Conservation (phyloP, 2,797 vertebrate genomes). For the Sparus aurata region DNA sequence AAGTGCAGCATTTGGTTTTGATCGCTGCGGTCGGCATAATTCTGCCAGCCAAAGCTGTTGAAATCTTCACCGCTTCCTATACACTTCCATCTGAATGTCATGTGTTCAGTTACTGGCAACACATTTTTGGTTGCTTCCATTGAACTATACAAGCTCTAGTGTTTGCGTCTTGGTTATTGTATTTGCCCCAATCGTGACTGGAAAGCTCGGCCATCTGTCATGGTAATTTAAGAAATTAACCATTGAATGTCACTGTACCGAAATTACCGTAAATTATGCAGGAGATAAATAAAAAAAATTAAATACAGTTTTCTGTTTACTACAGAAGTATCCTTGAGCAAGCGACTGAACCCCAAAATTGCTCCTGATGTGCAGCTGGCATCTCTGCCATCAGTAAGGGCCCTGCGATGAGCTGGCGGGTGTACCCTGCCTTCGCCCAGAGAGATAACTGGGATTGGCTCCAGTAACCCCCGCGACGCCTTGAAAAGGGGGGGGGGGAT, state of each 20-base stretch:
- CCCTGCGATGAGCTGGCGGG: no score
- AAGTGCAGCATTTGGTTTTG: constrained; percentile 45
- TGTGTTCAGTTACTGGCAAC: constrained; percentile 1
- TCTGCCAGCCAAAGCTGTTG: constrained; percentile 39
- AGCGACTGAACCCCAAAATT: no score
- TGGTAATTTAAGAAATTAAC: background rate
- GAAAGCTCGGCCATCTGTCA: background rate
- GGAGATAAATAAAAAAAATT: no score
- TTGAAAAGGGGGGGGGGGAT: no score
- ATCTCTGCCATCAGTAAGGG: no score
- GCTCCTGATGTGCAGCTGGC: no score
- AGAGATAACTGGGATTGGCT: no score
- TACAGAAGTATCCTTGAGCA: no score
- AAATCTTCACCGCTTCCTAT: constrained; percentile 19
- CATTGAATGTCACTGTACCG: background rate
- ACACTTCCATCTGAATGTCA: constrained; percentile 27
- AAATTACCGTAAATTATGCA: background rate
- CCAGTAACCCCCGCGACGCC: no score
- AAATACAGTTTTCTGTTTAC: no score
- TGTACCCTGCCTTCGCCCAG: no score
- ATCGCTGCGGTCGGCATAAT: constrained; percentile 25
- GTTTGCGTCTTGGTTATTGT: background rate
- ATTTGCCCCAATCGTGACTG: background rate
- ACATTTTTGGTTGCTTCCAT: background rate
- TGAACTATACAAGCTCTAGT: background rate